Percentiles rank a stretch among this genome's conserved stretches.
phyloP scores from a whole-genome alignment of 1,140 invertebrate genomes.

The Probaryconus sp. region DNA sequence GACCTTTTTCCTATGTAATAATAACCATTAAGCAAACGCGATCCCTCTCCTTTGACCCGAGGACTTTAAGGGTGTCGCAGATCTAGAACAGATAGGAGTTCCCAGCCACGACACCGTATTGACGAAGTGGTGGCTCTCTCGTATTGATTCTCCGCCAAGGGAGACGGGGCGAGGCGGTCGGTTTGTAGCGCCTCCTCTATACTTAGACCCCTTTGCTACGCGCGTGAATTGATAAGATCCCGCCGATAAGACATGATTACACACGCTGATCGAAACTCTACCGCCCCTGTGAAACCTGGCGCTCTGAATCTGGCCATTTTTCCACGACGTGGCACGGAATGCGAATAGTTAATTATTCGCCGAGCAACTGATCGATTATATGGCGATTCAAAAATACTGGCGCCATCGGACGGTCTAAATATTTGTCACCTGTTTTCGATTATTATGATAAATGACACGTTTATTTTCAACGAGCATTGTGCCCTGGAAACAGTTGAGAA shows the following conservation, averaged over 20 bases:
- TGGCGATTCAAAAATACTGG: no score
- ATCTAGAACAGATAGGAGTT: constrained; percentile 70
- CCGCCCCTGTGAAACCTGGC: no score
- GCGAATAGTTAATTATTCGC: no score
- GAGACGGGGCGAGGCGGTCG: constrained; percentile 1
- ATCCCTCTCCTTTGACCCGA: constrained; percentile 52
- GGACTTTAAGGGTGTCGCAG: constrained; percentile 70
- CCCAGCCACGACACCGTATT: constrained; percentile 49
- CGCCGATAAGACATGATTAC: constrained; percentile 76
- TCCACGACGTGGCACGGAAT: no score
- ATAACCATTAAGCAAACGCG: constrained; percentile 73
- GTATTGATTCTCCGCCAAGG: constrained; percentile 70
- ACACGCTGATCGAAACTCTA: constrained; percentile 50
- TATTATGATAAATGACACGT: constrained; percentile 2
- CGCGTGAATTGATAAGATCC: constrained; percentile 71
- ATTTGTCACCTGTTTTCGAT: constrained; percentile 1
- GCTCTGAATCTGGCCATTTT: no score
- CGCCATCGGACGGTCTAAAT: not conserved
- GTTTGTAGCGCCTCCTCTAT: constrained; percentile 47
- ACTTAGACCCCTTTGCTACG: constrained; percentile 63
- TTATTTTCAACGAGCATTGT: not conserved
- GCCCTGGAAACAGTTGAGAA: not conserved
- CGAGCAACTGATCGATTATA: no score
- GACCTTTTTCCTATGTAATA: constrained; percentile 59
- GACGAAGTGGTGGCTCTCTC: constrained; percentile 68